Conservation (phyloP, 2,113 vertebrate species). For the Emberiza fucata region DNA sequence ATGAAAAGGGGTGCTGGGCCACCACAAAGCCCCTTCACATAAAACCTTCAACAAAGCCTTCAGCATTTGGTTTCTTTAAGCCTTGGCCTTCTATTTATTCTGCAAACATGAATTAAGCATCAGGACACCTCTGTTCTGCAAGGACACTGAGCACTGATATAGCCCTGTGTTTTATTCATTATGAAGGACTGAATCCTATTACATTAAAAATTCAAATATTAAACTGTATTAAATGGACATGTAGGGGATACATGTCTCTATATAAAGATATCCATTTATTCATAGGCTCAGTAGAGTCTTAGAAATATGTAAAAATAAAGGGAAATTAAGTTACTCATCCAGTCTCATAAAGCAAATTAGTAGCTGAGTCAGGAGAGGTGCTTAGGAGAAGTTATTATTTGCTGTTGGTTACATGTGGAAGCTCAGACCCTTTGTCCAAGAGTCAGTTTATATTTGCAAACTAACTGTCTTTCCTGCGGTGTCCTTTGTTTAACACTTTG, state of each 20-base stretch:
- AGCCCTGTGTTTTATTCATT: conserved; percentile 9
- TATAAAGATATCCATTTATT: conserved; percentile 14
- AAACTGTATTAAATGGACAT: conserved; percentile 6
- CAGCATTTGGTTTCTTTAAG: neutral
- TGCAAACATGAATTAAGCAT: conserved; percentile 4
- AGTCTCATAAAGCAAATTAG: neutral
- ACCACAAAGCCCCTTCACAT: neutral
- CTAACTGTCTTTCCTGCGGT: neutral
- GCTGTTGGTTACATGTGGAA: neutral
- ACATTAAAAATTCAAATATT: conserved; percentile 31
- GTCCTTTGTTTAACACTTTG: neutral
- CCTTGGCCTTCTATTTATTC: neutral
- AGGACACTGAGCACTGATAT: neutral
- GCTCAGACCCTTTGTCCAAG: neutral
- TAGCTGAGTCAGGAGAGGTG: neutral
- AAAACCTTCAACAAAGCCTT: neutral
- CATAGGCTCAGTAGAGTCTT: neutral
- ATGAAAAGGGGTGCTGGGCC: neutral
- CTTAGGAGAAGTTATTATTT: neutral
- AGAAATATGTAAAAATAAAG: neutral
- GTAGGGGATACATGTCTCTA: neutral
- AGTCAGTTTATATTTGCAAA: neutral
- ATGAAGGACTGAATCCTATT: neutral
- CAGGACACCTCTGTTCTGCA: neutral
- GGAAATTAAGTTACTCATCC: neutral